Evolutionary conservation across 2,888 invertebrate species (phyloP), one percentile per base, ranked within the genome.

Genomic region (Leptinotarsa tumamoca): DNA sequence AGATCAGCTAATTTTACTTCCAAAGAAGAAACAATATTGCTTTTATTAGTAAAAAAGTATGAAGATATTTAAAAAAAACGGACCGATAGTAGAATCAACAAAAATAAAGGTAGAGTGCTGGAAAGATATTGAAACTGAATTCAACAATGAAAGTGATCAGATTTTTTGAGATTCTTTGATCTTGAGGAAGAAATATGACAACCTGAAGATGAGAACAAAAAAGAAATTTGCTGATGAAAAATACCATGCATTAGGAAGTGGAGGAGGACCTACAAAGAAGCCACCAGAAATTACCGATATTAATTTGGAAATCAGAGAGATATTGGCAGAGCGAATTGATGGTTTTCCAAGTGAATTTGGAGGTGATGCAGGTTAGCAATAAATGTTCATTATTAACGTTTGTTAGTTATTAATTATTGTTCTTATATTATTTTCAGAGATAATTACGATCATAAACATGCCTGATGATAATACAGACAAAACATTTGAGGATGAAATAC

Each of bases 181-280:
- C 14, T 67, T 79, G 43, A 67, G 67, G 23, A 79, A 79, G 67
- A 80, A 79, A 61, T 78, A 80, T 72, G 74, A 79, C 4, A 80
- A 80, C 56, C 68, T 80, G 18, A 79, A 80, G 66, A 80, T 76
- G 68, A 66, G 69, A 61, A 63, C 71, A 80, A 79, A 71, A 78
- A 80, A 68, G 18, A 79, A 79, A 74, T 73, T 67, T 54, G 70
- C 79, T 21, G 78, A 80, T 49, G 79, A 79, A 74, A 74, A 78
- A 54, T 79, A 76, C 49, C 72, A 68, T 51, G 50, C 21, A 51
- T 23, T 21, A 56, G 74, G 74, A n/a, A 79, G 76, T 51, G 80
- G 75, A 51, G 76, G 78, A 68, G 80, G 79, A 50, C 74, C 72
- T 63, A 33, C 71, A 18, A 66, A 67, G 68, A 54, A 72, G 58